Evolutionary conservation across 1,140 invertebrate genomes (phyloP), one percentile per base, ranked within the genome.

Genomic region (Pseudachorutes palmiensis): DNA sequence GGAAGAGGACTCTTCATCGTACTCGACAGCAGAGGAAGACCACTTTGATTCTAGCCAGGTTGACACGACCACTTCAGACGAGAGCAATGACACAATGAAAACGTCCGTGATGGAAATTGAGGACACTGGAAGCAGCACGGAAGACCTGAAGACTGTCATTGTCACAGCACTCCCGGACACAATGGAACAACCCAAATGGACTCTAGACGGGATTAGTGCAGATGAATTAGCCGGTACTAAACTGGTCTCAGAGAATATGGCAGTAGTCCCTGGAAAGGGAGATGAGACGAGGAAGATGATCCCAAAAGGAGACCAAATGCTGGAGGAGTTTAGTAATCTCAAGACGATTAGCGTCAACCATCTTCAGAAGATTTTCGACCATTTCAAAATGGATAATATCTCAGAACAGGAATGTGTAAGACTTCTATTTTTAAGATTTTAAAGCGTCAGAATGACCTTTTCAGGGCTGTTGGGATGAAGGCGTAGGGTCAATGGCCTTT

Each of bases 11-110:
- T n/a, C n/a, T 14, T 66, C 69, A 3, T 68, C 66, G 2, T 68
- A 66, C 3, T 64, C 61, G 32, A 72, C 71, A 22, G 66, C 71
- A 28, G 71, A 67, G 26, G 71, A 72, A 48, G 68, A 69, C 57
- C 66, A 69, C 14, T 63, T 62, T 26, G 65, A 72, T 24, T 36
- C 31, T 29, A 61, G 59, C 32, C 9, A 29, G 19, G 28, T 5
- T 28, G 5, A n/a, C n/a, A n/a, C 5, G 29, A 5, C 29, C 14
- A 14, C 22, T 62, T 5, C 61, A 16, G 19, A 48, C 3, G 31
- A 28, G 2, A 26, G 2, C 16, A n/a, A 62, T 24, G 61, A 62
- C 14, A 62, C 61, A 22, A 28, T 12, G 61, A 62, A n/a, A 41
- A 62, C 51, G 12, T 55, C 51, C 12, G 9, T 55, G 12, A 55